Evolutionary conservation across 2,113 vertebrate genomes (phyloP), one percentile per base, ranked within the genome.

Genomic region (Silurus glanis): DNA sequence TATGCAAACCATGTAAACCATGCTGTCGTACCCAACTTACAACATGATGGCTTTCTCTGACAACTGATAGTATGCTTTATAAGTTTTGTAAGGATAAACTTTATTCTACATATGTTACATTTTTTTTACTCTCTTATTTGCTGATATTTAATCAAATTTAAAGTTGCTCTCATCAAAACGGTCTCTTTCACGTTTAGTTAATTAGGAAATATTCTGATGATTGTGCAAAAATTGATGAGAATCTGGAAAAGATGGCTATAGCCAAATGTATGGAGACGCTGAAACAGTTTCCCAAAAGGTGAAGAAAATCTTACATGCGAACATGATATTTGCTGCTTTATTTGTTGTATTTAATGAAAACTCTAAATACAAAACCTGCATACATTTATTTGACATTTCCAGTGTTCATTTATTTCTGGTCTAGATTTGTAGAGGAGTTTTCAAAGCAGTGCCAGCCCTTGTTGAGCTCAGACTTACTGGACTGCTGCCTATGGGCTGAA

Each of bases 401-500:
- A 16, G 0, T n/a, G 25, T 84, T 45, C 4, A 0, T 51, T 9
- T 84, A 19, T 81, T 25, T 86, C 4, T 28, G 25, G 55, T 78
- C 69, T 82, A 96, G 95, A 9, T 95, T 96, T 51, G 90, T 93
- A 79, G 2, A 9, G 0, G 90, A 84, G 37, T 93, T 93, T 80
- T 28, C 4, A 1, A 45, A 49, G 13, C 83, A 81, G 13, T 93
- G 91, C 86, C 4, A 10, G 47, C 64, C 59, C 17, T 53, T 83
- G 64, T 2, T 75, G 1, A 83, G 88, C 17, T 76, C 89, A 71
- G 87, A 90, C 23, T 83, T 90, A 61, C 71, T 90, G 78, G 89
- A 90, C 51, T 64, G 45, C 53, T 85, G 79, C 12, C 90, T 92
- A 0, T 93, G 92, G 92, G 87, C 82, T 0, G 9, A 92, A 53